These are phyloP conservation scores for Seladonia tumulorum DNA, from an alignment of 2,888 invertebrate species.

Conservation along the genomic window DNA sequence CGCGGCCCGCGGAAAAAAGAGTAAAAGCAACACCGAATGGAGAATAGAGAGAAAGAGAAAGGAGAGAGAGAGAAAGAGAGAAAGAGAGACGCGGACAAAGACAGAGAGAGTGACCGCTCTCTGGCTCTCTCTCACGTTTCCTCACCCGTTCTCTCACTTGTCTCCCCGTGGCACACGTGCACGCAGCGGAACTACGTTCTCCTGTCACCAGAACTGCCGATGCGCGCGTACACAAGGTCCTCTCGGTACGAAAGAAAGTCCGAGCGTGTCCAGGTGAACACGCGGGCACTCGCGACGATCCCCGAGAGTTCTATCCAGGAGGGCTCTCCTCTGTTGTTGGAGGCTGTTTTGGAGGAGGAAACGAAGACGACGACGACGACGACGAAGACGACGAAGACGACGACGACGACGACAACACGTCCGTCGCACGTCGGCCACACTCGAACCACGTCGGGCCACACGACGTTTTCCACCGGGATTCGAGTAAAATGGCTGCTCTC, in stretches of 20 bases:
- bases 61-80: slow-evolving; percentile 71
- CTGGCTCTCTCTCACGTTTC: slow-evolving; percentile 55
- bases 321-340: not conserved
- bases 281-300: slow-evolving; percentile 37
- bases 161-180: slow-evolving; percentile 68
- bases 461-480: slow-evolving; percentile 78
- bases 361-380: not conserved
- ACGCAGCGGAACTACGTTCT: slow-evolving; percentile 57
- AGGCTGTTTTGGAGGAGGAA: not conserved
- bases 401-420: not conserved
- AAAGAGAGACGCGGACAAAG: slow-evolving; percentile 13
- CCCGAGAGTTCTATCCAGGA: not conserved
- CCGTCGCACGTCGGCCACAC: slow-evolving; percentile 22
- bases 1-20: slow-evolving; percentile 53
- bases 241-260: not conserved
- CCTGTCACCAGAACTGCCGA: slow-evolving; percentile 53
- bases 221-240: slow-evolving; percentile 22
- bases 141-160: slow-evolving; percentile 57
- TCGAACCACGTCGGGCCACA: slow-evolving; percentile 42
- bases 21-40: slow-evolving; percentile 39
- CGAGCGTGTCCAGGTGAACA: slow-evolving; percentile 19
- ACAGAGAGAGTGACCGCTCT: slow-evolving; percentile 43
- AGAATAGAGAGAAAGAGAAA: slow-evolving; percentile 67
- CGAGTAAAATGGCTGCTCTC: slow-evolving; percentile 84
- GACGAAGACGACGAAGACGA: not conserved